Evolutionary conservation across 2,797 vertebrate species (phyloP).

Genomic region (Pampus argenteus): DNA sequence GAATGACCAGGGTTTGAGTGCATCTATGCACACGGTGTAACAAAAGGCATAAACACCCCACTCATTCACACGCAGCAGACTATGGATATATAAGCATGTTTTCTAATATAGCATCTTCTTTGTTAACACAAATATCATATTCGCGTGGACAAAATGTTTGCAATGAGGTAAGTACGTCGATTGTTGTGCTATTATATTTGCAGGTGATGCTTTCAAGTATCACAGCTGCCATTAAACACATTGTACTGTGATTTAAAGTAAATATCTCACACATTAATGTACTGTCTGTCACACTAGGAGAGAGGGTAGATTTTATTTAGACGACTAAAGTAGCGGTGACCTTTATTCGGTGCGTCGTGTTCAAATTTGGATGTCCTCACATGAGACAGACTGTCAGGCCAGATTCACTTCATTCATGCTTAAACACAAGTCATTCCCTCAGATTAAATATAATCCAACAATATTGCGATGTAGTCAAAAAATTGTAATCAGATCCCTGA

Average conservation of each 20-base stretch:
- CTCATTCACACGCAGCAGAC: background rate
- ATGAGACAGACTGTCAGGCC: conserved; percentile 37
- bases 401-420: conserved; percentile 44
- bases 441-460: conserved; percentile 54
- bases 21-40: background rate
- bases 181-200: conserved; percentile 4
- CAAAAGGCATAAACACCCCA: conserved; percentile 13
- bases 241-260: background rate
- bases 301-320: background rate
- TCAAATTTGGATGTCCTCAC: conserved; percentile 13
- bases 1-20: conserved; percentile 38
- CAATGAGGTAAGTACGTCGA: background rate
- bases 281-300: background rate
- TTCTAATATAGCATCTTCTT: conserved; percentile 4
- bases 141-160: conserved; percentile 9
- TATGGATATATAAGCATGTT: background rate
- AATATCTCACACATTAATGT: background rate
- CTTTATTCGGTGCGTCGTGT: background rate
- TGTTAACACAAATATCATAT: background rate
- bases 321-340: background rate
- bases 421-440: conserved; percentile 40
- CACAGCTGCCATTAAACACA: too few species aligned
- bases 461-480: conserved; percentile 11
- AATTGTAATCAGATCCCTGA: conserved; percentile 22
- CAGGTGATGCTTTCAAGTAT: too few species aligned